phyloP scores from a whole-genome alignment of 2,113 vertebrate genomes.

The Pterophyllum scalare region DNA sequence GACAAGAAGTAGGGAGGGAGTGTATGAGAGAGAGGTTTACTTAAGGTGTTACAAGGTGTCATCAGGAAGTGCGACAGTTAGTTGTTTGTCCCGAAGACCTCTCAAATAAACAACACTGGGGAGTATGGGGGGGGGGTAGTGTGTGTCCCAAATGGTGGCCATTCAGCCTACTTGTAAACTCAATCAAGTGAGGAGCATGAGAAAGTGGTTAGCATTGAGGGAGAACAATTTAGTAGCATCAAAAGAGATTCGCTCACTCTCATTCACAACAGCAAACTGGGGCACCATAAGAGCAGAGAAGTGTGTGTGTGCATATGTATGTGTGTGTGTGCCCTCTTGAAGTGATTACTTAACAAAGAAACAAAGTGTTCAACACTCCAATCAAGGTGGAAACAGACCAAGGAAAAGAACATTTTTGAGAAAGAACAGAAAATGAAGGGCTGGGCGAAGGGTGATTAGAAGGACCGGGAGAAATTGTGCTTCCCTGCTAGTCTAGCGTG shows the following conservation, averaged over 20 bases:
- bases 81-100: slow-evolving; percentile 38
- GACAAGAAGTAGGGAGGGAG: slow-evolving; percentile 55
- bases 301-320: not conserved
- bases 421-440: slow-evolving; percentile 36
- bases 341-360: slow-evolving; percentile 68
- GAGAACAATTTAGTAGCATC: slow-evolving; percentile 67
- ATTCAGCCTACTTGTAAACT: slow-evolving; percentile 69
- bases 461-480: not conserved
- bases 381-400: slow-evolving; percentile 58
- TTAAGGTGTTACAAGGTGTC: slow-evolving; percentile 42
- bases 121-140: not conserved
- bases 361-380: slow-evolving; percentile 60
- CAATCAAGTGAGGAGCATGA: slow-evolving; percentile 67
- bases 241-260: slow-evolving; percentile 55
- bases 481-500: not conserved
- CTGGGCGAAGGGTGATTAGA: slow-evolving; percentile 8
- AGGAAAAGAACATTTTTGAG: slow-evolving; percentile 26
- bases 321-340: slow-evolving; percentile 36
- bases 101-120: slow-evolving; percentile 39
- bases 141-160: slow-evolving; percentile 29
- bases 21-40: slow-evolving; percentile 50
- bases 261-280: slow-evolving; percentile 59
- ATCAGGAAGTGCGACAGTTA: slow-evolving; percentile 43
- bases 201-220: slow-evolving; percentile 56
- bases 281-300: slow-evolving; percentile 69